phyloP scores from a whole-genome alignment of 2,888 invertebrate species.

The Dysmachus trigonus region DNA sequence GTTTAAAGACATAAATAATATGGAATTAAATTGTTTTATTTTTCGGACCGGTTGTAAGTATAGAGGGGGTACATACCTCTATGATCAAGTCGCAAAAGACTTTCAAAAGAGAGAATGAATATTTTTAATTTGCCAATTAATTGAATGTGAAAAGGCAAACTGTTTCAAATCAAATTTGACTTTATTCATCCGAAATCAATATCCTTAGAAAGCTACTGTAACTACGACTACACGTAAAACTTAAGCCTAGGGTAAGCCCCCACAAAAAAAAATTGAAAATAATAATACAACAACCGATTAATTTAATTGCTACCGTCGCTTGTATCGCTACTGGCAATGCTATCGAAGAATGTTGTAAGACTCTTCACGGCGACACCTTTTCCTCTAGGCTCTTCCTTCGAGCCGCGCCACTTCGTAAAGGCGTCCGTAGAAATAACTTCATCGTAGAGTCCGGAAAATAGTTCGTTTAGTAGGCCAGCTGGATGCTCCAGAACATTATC shows the following conservation, averaged over 20 bases:
- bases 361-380: slow-evolving; percentile 70
- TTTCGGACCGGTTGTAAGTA: too few relatives aligned
- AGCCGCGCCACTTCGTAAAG: slow-evolving; percentile 82
- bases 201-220: neutral
- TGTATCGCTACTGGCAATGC: slow-evolving; percentile 56
- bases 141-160: too few relatives aligned
- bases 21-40: too few relatives aligned
- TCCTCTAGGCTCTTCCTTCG: slow-evolving; percentile 76
- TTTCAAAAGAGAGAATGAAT: too few relatives aligned
- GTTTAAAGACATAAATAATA: too few relatives aligned
- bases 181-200: slow-evolving; percentile 3
- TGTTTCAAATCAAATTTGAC: neutral
- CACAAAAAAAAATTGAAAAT: neutral
- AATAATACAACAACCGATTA: neutral
- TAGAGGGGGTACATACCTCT: too few relatives aligned
- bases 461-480: slow-evolving; percentile 73
- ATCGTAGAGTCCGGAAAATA: slow-evolving; percentile 82
- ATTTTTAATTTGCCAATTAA: too few relatives aligned
- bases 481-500: slow-evolving; percentile 84
- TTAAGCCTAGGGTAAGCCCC: neutral
- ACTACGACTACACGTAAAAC: neutral
- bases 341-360: slow-evolving; percentile 60
- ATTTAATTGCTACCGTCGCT: slow-evolving; percentile 55
- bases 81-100: too few relatives aligned
- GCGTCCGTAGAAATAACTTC: slow-evolving; percentile 82